Conservation (phyloP, 2,888 invertebrate species). For the Apotomis capreana region DNA sequence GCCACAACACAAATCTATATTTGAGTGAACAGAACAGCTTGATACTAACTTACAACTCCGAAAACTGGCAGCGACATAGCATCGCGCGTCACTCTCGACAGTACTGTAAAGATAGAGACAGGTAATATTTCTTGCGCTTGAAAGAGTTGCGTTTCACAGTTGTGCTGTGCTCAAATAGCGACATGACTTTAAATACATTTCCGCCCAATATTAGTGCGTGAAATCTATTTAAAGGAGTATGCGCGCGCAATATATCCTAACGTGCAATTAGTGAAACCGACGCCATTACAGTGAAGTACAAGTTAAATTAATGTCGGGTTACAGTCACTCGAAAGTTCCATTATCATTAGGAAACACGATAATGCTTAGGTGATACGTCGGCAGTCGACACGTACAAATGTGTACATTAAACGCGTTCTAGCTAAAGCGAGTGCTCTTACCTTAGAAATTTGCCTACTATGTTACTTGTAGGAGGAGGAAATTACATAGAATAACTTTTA, state of each 20-base stretch:
- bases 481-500: not conserved
- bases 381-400: conserved; percentile 37
- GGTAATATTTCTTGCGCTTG: too few species aligned
- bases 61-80: too few species aligned
- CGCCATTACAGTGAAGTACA: conserved; percentile 78
- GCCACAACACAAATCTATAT: too few species aligned
- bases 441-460: conserved; percentile 13
- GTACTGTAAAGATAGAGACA: too few species aligned
- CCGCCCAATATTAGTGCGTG: conserved; percentile 60
- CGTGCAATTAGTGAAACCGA: conserved; percentile 81
- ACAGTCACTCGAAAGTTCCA: conserved; percentile 81
- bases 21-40: too few species aligned
- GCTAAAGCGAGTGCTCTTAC: conserved; percentile 8
- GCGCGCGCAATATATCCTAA: conserved; percentile 75
- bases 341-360: conserved; percentile 78
- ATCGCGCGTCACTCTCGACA: too few species aligned
- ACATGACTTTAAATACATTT: conserved; percentile 22
- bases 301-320: conserved; percentile 81
- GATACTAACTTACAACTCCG: too few species aligned
- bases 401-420: conserved; percentile 29
- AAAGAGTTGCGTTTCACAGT: too few species aligned
- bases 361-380: conserved; percentile 69
- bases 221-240: conserved; percentile 76
- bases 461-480: not conserved
- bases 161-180: not conserved